phyloP scores from a whole-genome alignment of 2,888 invertebrate genomes.

The Polyommatus iphigenia region DNA sequence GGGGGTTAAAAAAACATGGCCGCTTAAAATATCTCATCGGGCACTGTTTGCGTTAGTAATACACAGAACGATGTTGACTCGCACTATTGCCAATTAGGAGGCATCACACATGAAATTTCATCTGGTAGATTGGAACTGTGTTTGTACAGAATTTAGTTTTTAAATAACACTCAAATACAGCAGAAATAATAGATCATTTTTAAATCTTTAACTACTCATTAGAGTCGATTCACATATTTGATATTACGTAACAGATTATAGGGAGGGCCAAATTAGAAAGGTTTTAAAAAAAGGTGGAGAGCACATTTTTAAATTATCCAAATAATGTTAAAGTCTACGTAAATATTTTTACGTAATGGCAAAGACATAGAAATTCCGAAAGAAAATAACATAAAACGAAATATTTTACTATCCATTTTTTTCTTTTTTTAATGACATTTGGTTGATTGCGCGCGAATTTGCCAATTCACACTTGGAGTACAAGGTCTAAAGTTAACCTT shows the following conservation, averaged over 20 bases:
- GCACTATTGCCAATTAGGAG: conserved; percentile 29
- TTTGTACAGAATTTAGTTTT: conserved; percentile 5
- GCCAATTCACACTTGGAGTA: conserved; percentile 5
- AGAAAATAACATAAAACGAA: not conserved
- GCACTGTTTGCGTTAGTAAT: conserved; percentile 15
- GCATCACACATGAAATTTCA: conserved; percentile 28
- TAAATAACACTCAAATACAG: not conserved
- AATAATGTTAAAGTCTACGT: too few species aligned
- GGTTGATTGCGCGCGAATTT: not conserved
- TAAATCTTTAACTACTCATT: too few species aligned
- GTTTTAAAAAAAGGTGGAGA: too few species aligned
- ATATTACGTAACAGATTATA: too few species aligned
- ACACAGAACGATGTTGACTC: conserved; percentile 19
- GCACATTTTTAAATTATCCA: too few species aligned
- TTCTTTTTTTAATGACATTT: not conserved
- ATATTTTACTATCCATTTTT: not conserved
- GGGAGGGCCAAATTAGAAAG: too few species aligned
- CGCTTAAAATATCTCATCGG: not conserved
- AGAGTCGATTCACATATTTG: too few species aligned
- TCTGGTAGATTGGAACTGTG: not conserved
- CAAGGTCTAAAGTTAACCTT: conserved; percentile 1
- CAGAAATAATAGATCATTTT: not conserved
- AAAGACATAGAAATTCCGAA: not conserved
- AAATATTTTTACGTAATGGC: too few species aligned
- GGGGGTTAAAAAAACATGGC: not conserved